Conservation (phyloP, 2,113 vertebrate species). For the Myiozetetes cayanensis region DNA sequence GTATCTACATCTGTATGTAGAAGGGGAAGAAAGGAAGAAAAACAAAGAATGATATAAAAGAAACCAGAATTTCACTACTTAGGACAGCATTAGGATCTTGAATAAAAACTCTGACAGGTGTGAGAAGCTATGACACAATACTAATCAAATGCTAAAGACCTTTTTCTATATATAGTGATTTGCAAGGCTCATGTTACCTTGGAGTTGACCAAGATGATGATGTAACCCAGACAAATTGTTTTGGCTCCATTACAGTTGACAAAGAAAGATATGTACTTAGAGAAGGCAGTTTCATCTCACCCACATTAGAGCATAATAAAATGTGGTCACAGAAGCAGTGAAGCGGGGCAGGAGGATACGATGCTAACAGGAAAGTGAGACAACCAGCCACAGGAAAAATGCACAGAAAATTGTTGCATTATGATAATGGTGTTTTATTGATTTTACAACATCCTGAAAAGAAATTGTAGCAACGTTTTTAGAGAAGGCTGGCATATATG, state of each 20-base stretch:
- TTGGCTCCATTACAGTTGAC: not conserved
- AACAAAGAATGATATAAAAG: not conserved
- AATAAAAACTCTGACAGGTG: not conserved
- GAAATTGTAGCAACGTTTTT: not conserved
- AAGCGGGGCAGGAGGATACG: not conserved
- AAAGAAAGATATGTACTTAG: not conserved
- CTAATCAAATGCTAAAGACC: not conserved
- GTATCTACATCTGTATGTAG: not conserved
- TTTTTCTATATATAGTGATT: not conserved
- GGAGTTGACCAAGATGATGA: not conserved
- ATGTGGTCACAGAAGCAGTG: not conserved
- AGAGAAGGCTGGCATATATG: not conserved
- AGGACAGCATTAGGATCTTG: not conserved
- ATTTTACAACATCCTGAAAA: conserved; percentile 26
- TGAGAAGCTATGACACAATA: not conserved
- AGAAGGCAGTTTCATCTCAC: not conserved
- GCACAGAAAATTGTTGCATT: conserved; percentile 10
- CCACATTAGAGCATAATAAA: not conserved
- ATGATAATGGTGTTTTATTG: conserved; percentile 33
- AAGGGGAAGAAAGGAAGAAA: not conserved
- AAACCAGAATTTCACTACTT: not conserved
- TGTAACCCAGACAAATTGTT: not conserved
- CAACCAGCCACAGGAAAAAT: not conserved
- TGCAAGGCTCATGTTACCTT: not conserved
- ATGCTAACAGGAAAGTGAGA: not conserved